These are phyloP conservation scores for Eulemur mongoz DNA, from an alignment of 2,797 vertebrate genomes.

Conservation along the genomic window DNA sequence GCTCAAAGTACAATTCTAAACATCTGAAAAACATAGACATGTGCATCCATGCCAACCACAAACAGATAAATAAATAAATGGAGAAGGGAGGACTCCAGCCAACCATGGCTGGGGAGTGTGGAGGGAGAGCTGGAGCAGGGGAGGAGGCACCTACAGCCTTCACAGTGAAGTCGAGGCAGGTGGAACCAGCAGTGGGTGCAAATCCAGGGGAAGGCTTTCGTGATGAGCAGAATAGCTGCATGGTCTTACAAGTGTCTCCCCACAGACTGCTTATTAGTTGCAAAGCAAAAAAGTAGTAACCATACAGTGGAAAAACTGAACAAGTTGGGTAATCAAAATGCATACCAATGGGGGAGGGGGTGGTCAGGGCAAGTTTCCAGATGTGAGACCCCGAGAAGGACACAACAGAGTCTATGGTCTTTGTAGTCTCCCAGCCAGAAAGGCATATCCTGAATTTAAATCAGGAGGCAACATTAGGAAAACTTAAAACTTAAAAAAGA, in stretches of 20 bases:
- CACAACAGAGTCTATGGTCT: too few relatives aligned
- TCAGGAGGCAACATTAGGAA: not conserved
- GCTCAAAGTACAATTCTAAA: not conserved
- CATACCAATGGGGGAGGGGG: not conserved
- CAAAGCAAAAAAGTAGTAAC: not conserved
- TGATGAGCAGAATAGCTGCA: not conserved
- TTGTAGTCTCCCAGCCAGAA: not conserved
- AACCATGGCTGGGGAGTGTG: too few relatives aligned
- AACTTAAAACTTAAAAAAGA: not conserved
- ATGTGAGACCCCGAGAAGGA: not conserved
- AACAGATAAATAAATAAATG: not conserved
- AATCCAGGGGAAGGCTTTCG: not conserved
- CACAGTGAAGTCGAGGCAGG: not conserved
- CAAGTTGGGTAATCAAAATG: not conserved
- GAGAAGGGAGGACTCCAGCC: not conserved
- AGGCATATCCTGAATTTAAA: not conserved
- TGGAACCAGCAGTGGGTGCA: not conserved
- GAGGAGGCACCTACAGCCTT: not conserved
- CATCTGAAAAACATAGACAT: not conserved
- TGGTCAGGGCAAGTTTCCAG: not conserved
- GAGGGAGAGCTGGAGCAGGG: not conserved
- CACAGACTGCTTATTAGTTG: not conserved
- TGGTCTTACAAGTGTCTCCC: not conserved
- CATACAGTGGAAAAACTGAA: not conserved
- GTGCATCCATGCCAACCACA: not conserved